Conservation (phyloP, 2,888 invertebrate species). For the Eupithecia subumbrata region DNA sequence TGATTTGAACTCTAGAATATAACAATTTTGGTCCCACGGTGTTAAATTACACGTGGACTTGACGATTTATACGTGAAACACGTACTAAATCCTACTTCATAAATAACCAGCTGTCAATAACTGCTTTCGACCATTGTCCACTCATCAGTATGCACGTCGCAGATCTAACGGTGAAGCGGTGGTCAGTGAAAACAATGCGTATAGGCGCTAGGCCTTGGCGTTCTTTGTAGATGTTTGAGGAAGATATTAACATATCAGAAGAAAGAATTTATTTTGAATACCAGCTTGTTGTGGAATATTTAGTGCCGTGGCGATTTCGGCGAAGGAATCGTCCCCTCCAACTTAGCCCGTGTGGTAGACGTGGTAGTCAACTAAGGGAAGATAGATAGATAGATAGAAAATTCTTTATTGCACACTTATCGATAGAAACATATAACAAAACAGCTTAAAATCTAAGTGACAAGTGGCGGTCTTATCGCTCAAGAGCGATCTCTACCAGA, state of each 20-base stretch:
- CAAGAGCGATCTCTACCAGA: too few species aligned
- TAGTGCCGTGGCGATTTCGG: not conserved
- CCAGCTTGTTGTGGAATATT: not conserved
- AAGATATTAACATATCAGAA: constrained; percentile 8
- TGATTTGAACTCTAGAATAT: not conserved
- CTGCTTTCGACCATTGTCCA: constrained; percentile 23
- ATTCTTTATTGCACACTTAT: too few species aligned
- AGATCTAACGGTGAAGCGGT: constrained; percentile 59
- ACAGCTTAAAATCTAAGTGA: too few species aligned
- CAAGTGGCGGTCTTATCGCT: too few species aligned
- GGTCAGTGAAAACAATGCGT: constrained; percentile 56
- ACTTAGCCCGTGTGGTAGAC: too few species aligned
- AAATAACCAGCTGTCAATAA: constrained; percentile 36
- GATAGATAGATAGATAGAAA: too few species aligned
- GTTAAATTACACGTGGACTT: not conserved
- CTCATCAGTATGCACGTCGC: constrained; percentile 60
- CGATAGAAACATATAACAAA: too few species aligned
- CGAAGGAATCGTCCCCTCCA: too few species aligned
- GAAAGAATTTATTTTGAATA: not conserved
- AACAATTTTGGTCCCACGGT: not conserved
- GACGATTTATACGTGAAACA: not conserved
- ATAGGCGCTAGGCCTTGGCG: constrained; percentile 10
- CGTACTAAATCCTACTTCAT: not conserved
- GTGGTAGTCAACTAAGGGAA: too few species aligned
- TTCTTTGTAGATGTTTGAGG: not conserved